Base-by-base conservation (phyloP, 2,888 invertebrate species). In the Lithophane leautieri region DNA sequence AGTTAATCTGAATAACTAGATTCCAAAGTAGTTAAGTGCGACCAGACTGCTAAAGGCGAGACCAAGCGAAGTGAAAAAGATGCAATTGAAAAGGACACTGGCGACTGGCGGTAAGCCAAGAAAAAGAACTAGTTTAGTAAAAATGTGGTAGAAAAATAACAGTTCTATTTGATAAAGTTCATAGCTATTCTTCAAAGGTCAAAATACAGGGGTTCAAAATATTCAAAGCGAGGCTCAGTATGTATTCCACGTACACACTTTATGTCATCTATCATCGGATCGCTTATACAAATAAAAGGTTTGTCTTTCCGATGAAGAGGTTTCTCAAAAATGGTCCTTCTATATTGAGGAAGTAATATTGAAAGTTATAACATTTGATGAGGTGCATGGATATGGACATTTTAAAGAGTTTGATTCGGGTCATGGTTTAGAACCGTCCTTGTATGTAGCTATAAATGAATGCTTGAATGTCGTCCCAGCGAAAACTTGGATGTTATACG, bases 291-390 rank as follows among this genome's bases (percentile, higher is more conserved):
- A 76, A 82, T 75, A 82, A 86, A 88, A 86, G 82, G 82, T 82
- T 84, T 82, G 78, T 86, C 84, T 86, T 89, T 89, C 83, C 79
- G 63, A 84, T 79, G 81, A 79, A 82, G 80, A 73, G 76, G 70
- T 80, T 87, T 80, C 86, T 79, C 75, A 84, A 88, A 88, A 90
- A 83, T 75, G 61, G 70, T 76, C 19, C 73, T 81, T 78, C 66
- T 85, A 84, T 84, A 89, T 86, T 81, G 86, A 89, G 86, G 84
- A 88, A 91, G 86, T 79, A 66, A 87, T 83, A 86, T 83, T 74
- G 80, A 75, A 81, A 77, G 82, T 78, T 70, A 74, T 34, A 34
- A 34, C 42, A 73, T 79, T 74, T 76, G 70, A 66, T 75, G 78
- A 40, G 63, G 69, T 34, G 81, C 80, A 82, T 88, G 40, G 47